Percentiles rank a stretch among this genome's conserved stretches.
Evolutionary conservation across 2,888 invertebrate genomes (phyloP).

Genomic region (Mythimna pallens): DNA sequence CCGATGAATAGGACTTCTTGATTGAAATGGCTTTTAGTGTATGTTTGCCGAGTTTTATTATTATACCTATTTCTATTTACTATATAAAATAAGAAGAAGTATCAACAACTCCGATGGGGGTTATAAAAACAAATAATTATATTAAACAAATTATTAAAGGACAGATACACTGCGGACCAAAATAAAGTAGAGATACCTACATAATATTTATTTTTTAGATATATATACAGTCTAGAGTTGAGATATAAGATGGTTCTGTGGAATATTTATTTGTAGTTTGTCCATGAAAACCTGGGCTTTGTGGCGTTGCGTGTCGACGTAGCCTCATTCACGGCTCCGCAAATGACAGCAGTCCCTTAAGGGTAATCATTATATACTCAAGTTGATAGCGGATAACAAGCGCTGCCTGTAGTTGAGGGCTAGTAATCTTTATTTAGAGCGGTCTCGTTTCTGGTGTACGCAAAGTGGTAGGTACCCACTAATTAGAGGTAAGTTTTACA

Average conservation of each 20-base stretch:
- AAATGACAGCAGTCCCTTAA: constrained; percentile 54
- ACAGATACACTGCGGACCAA: constrained; percentile 8
- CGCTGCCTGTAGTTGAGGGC: constrained; percentile 21
- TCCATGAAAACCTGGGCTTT: constrained; percentile 28
- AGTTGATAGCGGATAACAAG: constrained; percentile 58
- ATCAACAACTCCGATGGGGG: constrained; percentile 5
- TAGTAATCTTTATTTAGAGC: constrained; percentile 36
- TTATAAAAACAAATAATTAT: constrained; percentile 25
- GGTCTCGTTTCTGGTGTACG: constrained; percentile 2
- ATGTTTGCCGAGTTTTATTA: constrained; percentile 15
- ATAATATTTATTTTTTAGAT: constrained; percentile 8
- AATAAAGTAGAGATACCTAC: constrained; percentile 8
- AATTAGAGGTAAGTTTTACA: constrained; percentile 14
- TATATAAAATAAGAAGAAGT: constrained; percentile 29
- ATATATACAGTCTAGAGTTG: background rate
- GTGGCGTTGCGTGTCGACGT: constrained; percentile 53
- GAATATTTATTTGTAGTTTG: constrained; percentile 37
- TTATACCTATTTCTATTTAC: constrained; percentile 9
- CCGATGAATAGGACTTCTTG: constrained; percentile 7
- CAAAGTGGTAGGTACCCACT: background rate
- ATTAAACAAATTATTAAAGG: constrained; percentile 30
- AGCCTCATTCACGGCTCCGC: constrained; percentile 55
- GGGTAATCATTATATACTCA: constrained; percentile 58
- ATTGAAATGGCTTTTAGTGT: constrained; percentile 29
- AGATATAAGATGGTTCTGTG: constrained; percentile 25